These are phyloP conservation scores for Tachystola acroxantha DNA, from an alignment of 2,888 invertebrate genomes.

Conservation along the genomic window DNA sequence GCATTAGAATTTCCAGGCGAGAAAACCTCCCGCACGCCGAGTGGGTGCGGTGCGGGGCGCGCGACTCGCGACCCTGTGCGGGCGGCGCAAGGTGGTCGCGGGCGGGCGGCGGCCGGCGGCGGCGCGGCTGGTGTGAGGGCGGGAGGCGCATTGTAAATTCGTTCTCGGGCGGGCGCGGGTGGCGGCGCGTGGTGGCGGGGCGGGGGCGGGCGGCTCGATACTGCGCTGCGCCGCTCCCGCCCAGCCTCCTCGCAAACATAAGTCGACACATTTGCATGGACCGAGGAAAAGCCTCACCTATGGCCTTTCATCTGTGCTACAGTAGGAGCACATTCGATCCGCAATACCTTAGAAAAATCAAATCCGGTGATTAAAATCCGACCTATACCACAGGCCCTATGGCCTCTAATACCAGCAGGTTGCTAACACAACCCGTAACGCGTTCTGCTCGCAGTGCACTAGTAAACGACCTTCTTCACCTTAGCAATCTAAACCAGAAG, in stretches of 20 bases:
- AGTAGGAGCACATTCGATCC: no score
- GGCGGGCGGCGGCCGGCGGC: conserved; percentile 17
- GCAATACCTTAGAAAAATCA: no score
- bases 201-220: conserved; percentile 16
- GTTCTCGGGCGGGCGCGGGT: conserved; percentile 21
- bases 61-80: conserved; percentile 18
- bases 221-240: conserved; percentile 13
- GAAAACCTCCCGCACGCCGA: conserved; percentile 69
- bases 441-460: no score
- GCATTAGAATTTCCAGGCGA: conserved; percentile 77
- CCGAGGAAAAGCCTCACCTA: no score
- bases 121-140: conserved; percentile 23
- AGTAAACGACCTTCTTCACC: no score
- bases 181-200: conserved; percentile 13
- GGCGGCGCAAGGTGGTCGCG: background rate
- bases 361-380: no score
- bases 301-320: no score
- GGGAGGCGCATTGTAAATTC: conserved; percentile 65
- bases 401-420: no score
- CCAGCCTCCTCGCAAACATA: background rate
- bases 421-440: no score
- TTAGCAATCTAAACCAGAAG: no score
- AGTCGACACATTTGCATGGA: conserved; percentile 1
- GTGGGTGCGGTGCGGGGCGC: conserved; percentile 6
- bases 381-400: no score